Conservation (phyloP, 2,888 invertebrate genomes). For the Zhuqinia jingwanae region DNA sequence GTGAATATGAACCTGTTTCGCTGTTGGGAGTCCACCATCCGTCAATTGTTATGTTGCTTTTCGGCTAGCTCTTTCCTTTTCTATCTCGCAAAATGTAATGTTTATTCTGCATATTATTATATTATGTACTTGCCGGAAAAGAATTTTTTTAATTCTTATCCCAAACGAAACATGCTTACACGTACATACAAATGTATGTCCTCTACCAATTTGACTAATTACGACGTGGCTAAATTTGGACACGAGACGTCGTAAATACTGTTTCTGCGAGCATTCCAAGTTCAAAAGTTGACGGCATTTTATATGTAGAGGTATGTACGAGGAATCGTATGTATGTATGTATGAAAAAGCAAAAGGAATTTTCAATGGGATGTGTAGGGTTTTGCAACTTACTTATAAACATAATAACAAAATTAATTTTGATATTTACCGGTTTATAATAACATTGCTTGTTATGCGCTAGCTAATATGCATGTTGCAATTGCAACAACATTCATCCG, state of each 20-base stretch:
- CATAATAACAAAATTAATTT: background rate
- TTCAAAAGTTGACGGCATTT: no score
- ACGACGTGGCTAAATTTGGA: constrained; percentile 59
- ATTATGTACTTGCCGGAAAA: constrained; percentile 8
- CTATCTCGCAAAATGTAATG: background rate
- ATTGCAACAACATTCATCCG: no score
- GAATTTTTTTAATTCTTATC: background rate
- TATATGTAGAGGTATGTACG: background rate
- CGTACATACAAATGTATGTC: constrained; percentile 1
- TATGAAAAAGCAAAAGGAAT: background rate
- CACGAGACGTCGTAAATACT: constrained; percentile 33
- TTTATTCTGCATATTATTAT: no score
- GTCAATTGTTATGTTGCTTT: constrained; percentile 8
- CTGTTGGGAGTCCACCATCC: constrained; percentile 53
- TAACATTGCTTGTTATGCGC: no score
- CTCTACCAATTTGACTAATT: constrained; percentile 34
- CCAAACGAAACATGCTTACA: no score
- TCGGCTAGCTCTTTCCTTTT: background rate
- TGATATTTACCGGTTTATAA: background rate
- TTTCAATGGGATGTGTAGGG: background rate
- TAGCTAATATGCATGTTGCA: no score
- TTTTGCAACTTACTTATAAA: no score
- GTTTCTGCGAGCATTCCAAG: background rate
- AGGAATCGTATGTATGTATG: background rate
- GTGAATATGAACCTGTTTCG: constrained; percentile 53